phyloP scores from a whole-genome alignment of 2,113 vertebrate genomes.

The Pristiophorus japonicus region DNA sequence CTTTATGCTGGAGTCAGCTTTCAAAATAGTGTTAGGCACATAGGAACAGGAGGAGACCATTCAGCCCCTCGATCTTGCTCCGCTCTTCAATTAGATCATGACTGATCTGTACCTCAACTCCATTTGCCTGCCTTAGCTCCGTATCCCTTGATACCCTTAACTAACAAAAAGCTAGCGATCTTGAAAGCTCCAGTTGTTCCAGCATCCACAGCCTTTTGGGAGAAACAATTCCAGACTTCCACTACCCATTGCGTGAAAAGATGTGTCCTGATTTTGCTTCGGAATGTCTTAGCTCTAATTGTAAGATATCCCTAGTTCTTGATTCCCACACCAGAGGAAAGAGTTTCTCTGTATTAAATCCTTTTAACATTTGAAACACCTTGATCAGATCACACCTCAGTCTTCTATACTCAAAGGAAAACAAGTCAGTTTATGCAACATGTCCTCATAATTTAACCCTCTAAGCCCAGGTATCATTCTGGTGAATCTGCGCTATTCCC shows the following conservation, averaged over 20 bases:
- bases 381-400: background rate
- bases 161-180: background rate
- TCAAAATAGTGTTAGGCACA: background rate
- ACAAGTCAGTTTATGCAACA: background rate
- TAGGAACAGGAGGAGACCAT: background rate
- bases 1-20: background rate
- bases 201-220: background rate
- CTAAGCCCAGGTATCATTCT: background rate
- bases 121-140: too few species aligned
- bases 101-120: background rate
- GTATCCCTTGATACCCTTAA: background rate
- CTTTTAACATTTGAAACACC: background rate
- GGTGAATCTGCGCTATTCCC: background rate
- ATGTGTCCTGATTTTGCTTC: too few species aligned
- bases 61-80: background rate
- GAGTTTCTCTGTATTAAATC: background rate
- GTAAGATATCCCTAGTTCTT: background rate
- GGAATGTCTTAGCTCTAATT: background rate
- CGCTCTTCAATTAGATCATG: background rate
- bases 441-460: background rate
- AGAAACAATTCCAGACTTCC: background rate
- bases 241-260: background rate
- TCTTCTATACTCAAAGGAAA: background rate
- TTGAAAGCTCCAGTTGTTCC: background rate
- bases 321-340: background rate